These are phyloP conservation scores for Semaprochilodus insignis DNA, from an alignment of 2,797 vertebrate species.

Conservation along the genomic window DNA sequence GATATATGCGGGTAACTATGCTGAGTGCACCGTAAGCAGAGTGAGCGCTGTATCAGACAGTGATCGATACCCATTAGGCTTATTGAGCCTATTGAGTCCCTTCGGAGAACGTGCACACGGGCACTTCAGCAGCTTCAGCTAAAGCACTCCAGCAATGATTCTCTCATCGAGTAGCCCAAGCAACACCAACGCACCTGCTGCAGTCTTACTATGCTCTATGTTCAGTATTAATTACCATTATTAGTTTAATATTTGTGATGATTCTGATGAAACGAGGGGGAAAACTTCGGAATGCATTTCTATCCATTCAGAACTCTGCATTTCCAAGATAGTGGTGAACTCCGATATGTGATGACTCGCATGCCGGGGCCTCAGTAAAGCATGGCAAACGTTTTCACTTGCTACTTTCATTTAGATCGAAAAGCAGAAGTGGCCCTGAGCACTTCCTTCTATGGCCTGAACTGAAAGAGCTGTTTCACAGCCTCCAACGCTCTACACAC, in stretches of 20 bases:
- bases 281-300: too few species aligned
- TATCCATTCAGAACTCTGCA: not conserved
- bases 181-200: too few species aligned
- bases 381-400: not conserved
- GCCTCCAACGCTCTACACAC: not conserved
- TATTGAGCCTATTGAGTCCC: slow-evolving; percentile 1
- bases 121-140: not conserved
- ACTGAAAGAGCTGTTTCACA: slow-evolving; percentile 15
- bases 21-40: not conserved
- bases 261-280: too few species aligned
- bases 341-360: not conserved
- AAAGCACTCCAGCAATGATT: not conserved
- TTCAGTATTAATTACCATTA: too few species aligned
- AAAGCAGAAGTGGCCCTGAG: slow-evolving; percentile 1
- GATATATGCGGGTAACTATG: too few species aligned
- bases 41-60: not conserved
- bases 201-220: too few species aligned
- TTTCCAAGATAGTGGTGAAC: not conserved
- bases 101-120: not conserved
- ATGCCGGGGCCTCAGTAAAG: not conserved
- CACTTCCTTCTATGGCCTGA: slow-evolving; percentile 47
- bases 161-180: not conserved
- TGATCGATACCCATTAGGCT: slow-evolving; percentile 1
- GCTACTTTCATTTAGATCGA: not conserved
- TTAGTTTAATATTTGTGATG: too few species aligned